phyloP scores from a whole-genome alignment of 1,140 invertebrate genomes.

The Danaus plexippus region DNA sequence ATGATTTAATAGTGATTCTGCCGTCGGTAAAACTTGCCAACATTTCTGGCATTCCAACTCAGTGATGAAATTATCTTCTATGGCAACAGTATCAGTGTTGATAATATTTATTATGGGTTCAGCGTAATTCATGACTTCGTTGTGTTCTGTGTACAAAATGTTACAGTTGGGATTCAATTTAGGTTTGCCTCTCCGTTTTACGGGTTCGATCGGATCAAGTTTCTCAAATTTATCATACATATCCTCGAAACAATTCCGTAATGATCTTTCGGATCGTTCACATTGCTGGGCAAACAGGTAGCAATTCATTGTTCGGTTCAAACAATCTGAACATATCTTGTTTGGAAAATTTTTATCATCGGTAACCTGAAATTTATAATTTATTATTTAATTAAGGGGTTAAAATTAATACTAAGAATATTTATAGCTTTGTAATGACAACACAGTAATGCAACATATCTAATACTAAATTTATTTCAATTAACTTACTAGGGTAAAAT shows the following conservation, averaged over 20 bases:
- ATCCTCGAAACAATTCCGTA: constrained; percentile 56
- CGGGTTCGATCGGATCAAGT: constrained; percentile 45
- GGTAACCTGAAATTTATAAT: constrained; percentile 36
- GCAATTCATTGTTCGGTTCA: constrained; percentile 37
- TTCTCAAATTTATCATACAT: constrained; percentile 53
- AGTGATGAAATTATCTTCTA: constrained; percentile 23
- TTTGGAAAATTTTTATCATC: constrained; percentile 48
- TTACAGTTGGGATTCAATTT: constrained; percentile 52
- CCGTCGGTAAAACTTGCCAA: constrained; percentile 45
- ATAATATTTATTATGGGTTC: constrained; percentile 51
- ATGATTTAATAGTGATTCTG: constrained; percentile 46
- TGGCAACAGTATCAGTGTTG: constrained; percentile 30
- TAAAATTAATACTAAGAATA: background rate
- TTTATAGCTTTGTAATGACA: background rate
- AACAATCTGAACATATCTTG: constrained; percentile 52
- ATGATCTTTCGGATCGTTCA: constrained; percentile 47
- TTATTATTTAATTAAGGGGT: too few species aligned
- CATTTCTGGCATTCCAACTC: constrained; percentile 55
- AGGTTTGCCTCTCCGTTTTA: constrained; percentile 46
- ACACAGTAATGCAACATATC: background rate
- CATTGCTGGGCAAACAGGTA: constrained; percentile 60
- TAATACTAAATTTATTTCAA: constrained; percentile 1
- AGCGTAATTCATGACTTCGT: constrained; percentile 54
- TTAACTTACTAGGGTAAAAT: too few species aligned
- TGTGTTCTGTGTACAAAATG: constrained; percentile 38